Evolutionary conservation across 2,113 vertebrate genomes (phyloP).

Genomic region (mouse (Mus musculus)): DNA sequence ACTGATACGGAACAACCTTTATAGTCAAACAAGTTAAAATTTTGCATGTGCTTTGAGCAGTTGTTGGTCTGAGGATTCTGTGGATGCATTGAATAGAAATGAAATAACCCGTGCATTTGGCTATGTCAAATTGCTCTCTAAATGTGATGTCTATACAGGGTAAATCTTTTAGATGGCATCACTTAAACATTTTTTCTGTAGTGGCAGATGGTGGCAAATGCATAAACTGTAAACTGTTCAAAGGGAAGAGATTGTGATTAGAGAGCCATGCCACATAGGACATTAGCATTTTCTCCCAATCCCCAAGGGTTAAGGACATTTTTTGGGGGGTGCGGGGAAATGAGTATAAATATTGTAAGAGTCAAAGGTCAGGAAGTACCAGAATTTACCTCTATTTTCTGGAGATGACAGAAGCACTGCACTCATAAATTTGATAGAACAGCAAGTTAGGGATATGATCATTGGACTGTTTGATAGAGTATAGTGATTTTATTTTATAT

Average conservation of each 20-base stretch:
- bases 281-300: not conserved
- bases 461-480: not conserved
- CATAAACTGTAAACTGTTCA: not conserved
- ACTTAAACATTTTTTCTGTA: not conserved
- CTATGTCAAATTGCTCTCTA: not conserved
- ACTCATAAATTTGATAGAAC: not conserved
- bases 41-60: not conserved
- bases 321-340: no score
- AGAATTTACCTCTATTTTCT: not conserved
- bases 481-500: not conserved
- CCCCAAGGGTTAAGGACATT: not conserved
- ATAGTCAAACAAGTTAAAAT: not conserved
- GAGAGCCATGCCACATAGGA: not conserved
- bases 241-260: not conserved
- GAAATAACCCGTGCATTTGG: not conserved
- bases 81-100: not conserved
- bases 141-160: not conserved
- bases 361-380: not conserved
- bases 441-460: not conserved
- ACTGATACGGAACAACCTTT: not conserved
- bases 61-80: not conserved
- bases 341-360: not conserved
- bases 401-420: not conserved
- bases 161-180: not conserved
- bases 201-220: not conserved